Conservation (phyloP, 2,113 vertebrate species). For the Dolichallabes microphthalmus region DNA sequence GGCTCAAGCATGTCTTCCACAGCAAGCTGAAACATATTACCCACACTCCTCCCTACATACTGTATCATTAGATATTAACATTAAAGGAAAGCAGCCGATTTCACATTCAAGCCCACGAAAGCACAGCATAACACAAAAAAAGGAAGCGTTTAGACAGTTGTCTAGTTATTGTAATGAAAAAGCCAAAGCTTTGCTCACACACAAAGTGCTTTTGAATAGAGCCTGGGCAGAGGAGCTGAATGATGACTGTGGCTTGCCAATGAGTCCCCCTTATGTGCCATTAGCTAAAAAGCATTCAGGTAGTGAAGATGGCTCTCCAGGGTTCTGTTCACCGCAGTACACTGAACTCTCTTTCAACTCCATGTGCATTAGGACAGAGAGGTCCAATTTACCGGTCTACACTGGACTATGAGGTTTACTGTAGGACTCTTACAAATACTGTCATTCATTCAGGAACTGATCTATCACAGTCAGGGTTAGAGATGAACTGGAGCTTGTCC, state of each 20-base stretch:
- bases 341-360: not conserved
- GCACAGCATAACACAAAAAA: not conserved
- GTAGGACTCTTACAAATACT: not conserved
- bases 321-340: slow-evolving; percentile 32
- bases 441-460: not conserved
- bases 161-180: slow-evolving; percentile 37
- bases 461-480: not conserved
- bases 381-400: not conserved
- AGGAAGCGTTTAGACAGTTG: slow-evolving; percentile 39
- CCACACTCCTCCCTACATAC: not conserved
- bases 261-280: slow-evolving; percentile 51
- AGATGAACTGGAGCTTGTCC: not conserved
- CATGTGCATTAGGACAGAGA: not conserved
- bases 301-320: slow-evolving; percentile 43
- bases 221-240: slow-evolving; percentile 41
- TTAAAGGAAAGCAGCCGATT: slow-evolving; percentile 3
- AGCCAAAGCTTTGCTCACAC: slow-evolving; percentile 35
- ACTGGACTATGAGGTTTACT: not conserved
- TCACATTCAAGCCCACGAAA: not conserved
- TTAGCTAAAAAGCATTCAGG: slow-evolving; percentile 54
- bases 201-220: slow-evolving; percentile 62
- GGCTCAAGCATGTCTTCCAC: not conserved
- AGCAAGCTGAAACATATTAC: slow-evolving; percentile 7
- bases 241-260: slow-evolving; percentile 51
- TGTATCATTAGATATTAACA: slow-evolving; percentile 8